Evolutionary conservation across 2,888 invertebrate genomes (phyloP).

Genomic region (Gymnoscelis rufifasciata): DNA sequence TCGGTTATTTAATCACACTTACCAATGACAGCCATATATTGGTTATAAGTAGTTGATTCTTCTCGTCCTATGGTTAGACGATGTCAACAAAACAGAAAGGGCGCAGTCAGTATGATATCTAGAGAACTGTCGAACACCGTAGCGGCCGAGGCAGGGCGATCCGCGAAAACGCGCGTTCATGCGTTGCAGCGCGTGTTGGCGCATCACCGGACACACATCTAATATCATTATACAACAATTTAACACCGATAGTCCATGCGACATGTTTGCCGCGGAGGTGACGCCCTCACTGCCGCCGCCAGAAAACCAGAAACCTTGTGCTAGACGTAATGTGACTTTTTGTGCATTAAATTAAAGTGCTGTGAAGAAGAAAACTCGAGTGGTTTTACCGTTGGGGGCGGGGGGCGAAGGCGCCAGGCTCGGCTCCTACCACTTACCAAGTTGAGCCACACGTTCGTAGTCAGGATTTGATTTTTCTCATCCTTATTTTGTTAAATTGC

Average conservation of each 20-base stretch:
- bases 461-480: conserved; percentile 99
- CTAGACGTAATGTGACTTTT: conserved; percentile 24
- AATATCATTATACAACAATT: conserved; percentile 66
- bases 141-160: conserved; percentile 57
- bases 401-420: conserved; percentile 63
- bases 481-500: conserved; percentile 87
- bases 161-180: conserved; percentile 49
- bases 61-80: conserved; percentile 91
- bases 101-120: conserved; percentile 76
- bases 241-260: conserved; percentile 76
- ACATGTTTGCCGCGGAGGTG: conserved; percentile 67
- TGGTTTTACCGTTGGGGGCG: conserved; percentile 48
- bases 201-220: conserved; percentile 65
- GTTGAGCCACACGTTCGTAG: conserved; percentile 98
- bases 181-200: conserved; percentile 50
- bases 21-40: conserved; percentile 97
- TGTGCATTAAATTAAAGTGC: conserved; percentile 37
- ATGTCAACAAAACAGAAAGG: conserved; percentile 84
- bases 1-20: conserved; percentile 83
- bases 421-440: conserved; percentile 91
- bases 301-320: conserved; percentile 46
- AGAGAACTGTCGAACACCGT: conserved; percentile 64
- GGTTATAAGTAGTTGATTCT: conserved; percentile 96
- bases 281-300: conserved; percentile 66
- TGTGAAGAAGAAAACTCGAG: conserved; percentile 21